Conservation (phyloP, 2,797 vertebrate genomes). For the Chlorospingus semifuscus region DNA sequence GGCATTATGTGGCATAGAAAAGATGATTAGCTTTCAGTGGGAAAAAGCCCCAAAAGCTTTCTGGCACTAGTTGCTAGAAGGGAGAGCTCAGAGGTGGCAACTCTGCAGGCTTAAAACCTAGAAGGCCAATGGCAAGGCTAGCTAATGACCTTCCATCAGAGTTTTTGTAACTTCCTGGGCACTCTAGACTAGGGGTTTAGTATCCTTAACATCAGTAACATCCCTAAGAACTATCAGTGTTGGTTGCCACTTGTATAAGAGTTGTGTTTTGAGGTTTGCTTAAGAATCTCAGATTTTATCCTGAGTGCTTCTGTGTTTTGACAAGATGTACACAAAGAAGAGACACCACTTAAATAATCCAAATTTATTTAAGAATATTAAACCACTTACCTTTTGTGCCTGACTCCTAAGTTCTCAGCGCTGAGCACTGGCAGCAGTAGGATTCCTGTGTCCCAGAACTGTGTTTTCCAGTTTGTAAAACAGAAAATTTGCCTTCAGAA, state of each 20-base stretch:
- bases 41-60: not conserved
- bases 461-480: not conserved
- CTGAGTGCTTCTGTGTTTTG: not conserved
- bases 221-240: not conserved
- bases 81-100: not conserved
- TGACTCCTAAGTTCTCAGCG: not conserved
- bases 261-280: not conserved
- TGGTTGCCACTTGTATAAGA: not conserved
- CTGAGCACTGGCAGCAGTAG: not conserved
- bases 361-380: not conserved
- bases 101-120: not conserved
- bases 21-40: not conserved
- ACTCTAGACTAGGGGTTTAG: not conserved
- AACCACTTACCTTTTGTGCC: no score
- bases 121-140: not conserved
- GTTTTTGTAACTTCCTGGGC: not conserved
- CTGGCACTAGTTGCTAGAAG: not conserved
- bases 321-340: not conserved
- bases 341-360: not conserved
- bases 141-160: not conserved
- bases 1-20: not conserved
- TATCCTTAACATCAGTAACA: not conserved
- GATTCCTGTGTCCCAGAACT: not conserved
- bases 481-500: not conserved
- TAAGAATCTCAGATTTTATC: not conserved